These are phyloP conservation scores for Benitochromis conjunctus DNA, from an alignment of 2,113 vertebrate species.

Conservation along the genomic window DNA sequence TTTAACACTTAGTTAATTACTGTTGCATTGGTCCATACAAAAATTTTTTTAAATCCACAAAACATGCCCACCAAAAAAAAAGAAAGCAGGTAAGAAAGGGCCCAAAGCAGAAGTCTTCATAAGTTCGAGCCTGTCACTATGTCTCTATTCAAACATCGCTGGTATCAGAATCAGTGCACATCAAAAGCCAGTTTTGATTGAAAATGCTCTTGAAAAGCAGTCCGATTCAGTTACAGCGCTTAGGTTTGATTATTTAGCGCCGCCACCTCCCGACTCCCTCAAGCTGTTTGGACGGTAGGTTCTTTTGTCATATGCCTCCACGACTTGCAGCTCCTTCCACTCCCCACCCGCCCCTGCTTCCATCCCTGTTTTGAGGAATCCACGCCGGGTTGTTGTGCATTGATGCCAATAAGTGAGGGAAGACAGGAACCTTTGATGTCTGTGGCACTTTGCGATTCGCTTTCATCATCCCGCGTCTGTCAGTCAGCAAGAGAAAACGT, in stretches of 20 bases:
- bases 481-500: constrained; percentile 53
- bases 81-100: not conserved
- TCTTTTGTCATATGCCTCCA: constrained; percentile 42
- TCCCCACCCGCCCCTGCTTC: not conserved
- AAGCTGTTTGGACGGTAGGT: constrained; percentile 48
- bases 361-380: constrained; percentile 37
- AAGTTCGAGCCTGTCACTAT: constrained; percentile 25
- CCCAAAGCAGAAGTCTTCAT: constrained; percentile 6
- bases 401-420: constrained; percentile 55
- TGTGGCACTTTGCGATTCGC: constrained; percentile 45
- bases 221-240: constrained; percentile 45
- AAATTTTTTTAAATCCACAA: not conserved
- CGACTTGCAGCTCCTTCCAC: not conserved
- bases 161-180: constrained; percentile 27
- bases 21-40: not conserved
- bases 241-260: constrained; percentile 55
- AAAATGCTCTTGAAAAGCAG: constrained; percentile 53
- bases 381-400: constrained; percentile 38
- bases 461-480: constrained; percentile 61
- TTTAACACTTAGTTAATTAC: constrained; percentile 53
- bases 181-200: constrained; percentile 49
- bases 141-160: constrained; percentile 33
- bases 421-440: constrained; percentile 59
- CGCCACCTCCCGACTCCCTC: constrained; percentile 31
- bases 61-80: not conserved